phyloP scores from a whole-genome alignment of 53 echinoderm and acorn worm genomes.

The Paelopatides confundens region DNA sequence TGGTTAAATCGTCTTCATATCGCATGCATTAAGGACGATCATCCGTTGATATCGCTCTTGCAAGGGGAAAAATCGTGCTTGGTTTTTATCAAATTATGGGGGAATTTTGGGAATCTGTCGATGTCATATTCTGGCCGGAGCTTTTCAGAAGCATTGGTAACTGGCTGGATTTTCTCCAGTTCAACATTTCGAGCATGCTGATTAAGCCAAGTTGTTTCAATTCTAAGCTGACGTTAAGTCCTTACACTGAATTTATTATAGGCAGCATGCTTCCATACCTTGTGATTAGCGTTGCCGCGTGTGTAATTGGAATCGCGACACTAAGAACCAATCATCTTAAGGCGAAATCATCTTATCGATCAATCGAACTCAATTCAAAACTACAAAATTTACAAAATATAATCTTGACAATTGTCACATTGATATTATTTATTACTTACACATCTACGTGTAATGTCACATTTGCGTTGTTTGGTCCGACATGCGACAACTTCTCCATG shows the following conservation, averaged over 20 bases:
- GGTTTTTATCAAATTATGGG: too few species aligned
- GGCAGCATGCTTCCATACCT: background rate
- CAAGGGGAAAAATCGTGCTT: too few species aligned
- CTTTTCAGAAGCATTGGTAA: background rate
- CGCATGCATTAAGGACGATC: background rate
- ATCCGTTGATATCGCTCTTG: background rate
- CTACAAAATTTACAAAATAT: background rate
- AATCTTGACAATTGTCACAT: background rate
- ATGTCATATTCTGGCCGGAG: background rate
- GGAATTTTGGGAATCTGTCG: too few species aligned
- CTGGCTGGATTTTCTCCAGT: too few species aligned
- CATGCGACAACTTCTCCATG: too few species aligned
- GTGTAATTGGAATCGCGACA: background rate
- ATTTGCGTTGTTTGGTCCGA: conserved; percentile 52
- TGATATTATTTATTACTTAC: conserved; percentile 66
- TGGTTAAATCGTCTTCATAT: too few species aligned
- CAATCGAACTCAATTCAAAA: background rate
- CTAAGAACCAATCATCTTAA: background rate
- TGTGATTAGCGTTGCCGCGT: background rate
- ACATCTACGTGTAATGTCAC: too few species aligned
- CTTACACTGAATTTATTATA: background rate
- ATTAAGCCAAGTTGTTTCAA: conserved; percentile 31
- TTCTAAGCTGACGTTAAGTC: too few species aligned
- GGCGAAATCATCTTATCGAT: background rate
- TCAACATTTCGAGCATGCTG: background rate